These are phyloP conservation scores for Proteles cristata DNA, from an alignment of 2,113 vertebrate genomes.

Conservation along the genomic window DNA sequence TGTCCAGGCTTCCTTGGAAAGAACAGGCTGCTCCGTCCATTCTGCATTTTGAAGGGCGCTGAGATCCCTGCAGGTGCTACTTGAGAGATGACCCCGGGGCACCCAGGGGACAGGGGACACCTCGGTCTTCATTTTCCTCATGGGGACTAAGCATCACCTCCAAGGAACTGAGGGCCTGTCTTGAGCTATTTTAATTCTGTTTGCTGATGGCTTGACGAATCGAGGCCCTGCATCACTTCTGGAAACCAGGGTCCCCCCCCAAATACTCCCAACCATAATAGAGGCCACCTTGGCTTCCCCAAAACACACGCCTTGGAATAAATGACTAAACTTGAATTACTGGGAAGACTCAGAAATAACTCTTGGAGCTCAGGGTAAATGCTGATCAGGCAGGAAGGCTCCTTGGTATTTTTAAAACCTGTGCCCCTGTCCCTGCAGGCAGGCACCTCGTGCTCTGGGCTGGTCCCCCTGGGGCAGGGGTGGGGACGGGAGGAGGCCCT, in stretches of 20 bases:
- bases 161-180: neutral
- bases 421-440: neutral
- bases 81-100: neutral
- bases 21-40: neutral
- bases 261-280: slow-evolving; percentile 69
- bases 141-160: neutral
- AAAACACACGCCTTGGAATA: slow-evolving; percentile 65
- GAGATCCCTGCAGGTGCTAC: neutral
- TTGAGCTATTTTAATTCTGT: slow-evolving; percentile 44
- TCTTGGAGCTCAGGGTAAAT: slow-evolving; percentile 36
- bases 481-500: neutral
- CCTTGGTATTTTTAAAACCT: slow-evolving; percentile 55
- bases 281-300: slow-evolving; percentile 72
- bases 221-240: slow-evolving; percentile 68
- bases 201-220: slow-evolving; percentile 60
- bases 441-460: neutral
- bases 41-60: neutral
- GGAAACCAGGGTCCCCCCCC: slow-evolving; percentile 56
- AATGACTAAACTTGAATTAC: slow-evolving; percentile 78
- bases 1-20: neutral
- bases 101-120: neutral
- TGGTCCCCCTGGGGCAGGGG: neutral
- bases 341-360: slow-evolving; percentile 77
- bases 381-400: slow-evolving; percentile 13
- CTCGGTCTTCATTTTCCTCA: neutral